Percentiles rank a stretch among this genome's conserved stretches.
phyloP scores from a whole-genome alignment of 2,797 vertebrate species.

The Neosilurus mollespiculum region DNA sequence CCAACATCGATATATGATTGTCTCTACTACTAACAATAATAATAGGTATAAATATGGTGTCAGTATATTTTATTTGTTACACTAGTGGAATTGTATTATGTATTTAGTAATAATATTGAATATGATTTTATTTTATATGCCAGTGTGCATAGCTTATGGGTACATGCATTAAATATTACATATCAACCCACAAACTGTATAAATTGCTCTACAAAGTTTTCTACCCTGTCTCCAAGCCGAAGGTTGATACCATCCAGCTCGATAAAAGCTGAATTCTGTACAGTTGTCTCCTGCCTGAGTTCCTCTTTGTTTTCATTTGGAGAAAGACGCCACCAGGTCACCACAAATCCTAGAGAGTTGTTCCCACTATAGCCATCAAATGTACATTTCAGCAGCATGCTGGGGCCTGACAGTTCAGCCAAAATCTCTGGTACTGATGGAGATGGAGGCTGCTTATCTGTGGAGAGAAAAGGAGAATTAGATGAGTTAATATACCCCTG shows the following conservation, averaged over 20 bases:
- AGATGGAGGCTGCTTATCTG: conserved; percentile 65
- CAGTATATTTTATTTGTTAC: neutral
- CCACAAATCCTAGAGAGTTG: conserved; percentile 76
- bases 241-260: conserved; percentile 90
- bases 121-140: neutral
- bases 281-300: conserved; percentile 80
- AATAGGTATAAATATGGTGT: neutral
- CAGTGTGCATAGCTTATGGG: neutral
- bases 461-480: neutral
- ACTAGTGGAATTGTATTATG: neutral
- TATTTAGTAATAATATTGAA: no score
- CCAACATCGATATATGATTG: no score
- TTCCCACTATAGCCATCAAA: conserved; percentile 72
- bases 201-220: neutral
- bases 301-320: conserved; percentile 80
- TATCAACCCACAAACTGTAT: neutral
- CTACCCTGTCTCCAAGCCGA: conserved; percentile 86
- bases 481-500: neutral
- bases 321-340: conserved; percentile 85
- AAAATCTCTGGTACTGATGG: conserved; percentile 70
- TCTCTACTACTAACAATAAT: neutral
- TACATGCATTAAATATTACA: neutral
- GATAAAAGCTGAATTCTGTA: conserved; percentile 76
- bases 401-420: conserved; percentile 69
- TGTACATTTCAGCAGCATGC: conserved; percentile 78